Conservation (phyloP, 2,113 vertebrate genomes). For the Turnix velox region DNA sequence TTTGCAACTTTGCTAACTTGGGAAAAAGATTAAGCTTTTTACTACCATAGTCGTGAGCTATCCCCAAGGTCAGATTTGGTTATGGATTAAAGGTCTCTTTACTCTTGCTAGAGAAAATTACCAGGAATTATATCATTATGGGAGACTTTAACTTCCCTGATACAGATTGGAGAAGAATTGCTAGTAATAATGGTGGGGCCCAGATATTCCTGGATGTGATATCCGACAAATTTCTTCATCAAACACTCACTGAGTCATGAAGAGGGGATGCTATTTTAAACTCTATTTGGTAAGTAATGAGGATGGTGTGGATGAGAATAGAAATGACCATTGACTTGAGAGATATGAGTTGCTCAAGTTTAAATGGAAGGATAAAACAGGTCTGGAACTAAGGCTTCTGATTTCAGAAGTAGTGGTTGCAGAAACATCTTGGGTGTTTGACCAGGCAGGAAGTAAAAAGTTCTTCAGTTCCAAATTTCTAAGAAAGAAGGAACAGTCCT, state of each 20-base stretch:
- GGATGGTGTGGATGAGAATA: constrained; percentile 55
- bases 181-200: constrained; percentile 69
- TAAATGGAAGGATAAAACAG: background rate
- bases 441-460: background rate
- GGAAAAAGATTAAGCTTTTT: background rate
- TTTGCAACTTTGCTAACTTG: background rate
- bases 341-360: constrained; percentile 13
- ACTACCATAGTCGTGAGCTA: constrained; percentile 16
- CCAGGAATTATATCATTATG: constrained; percentile 66
- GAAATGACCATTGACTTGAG: constrained; percentile 47
- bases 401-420: background rate
- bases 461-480: background rate
- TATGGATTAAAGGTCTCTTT: constrained; percentile 69
- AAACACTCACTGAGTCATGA: constrained; percentile 65
- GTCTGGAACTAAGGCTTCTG: background rate
- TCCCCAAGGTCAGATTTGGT: constrained; percentile 55
- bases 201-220: constrained; percentile 68
- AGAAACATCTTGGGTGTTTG: background rate
- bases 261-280: constrained; percentile 66
- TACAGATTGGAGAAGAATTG: constrained; percentile 70
- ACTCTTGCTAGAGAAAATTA: constrained; percentile 66
- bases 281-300: constrained; percentile 66
- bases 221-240: constrained; percentile 66
- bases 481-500: background rate
- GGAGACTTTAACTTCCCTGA: constrained; percentile 70